Base-by-base conservation (phyloP, 2,888 invertebrate species). In the Encarsia formosa region DNA sequence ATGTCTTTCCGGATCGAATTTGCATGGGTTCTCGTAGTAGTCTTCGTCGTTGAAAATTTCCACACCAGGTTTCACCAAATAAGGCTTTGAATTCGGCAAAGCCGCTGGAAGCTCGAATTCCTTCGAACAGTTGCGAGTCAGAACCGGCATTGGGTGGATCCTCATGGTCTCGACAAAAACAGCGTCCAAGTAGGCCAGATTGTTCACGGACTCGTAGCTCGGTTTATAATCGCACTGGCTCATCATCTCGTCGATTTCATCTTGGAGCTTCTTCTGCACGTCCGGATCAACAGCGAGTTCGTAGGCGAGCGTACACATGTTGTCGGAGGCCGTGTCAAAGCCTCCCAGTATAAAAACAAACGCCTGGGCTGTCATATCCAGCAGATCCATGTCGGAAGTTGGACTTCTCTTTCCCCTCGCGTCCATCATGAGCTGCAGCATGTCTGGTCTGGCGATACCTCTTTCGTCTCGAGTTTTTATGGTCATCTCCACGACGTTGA, bases 51-150 rank as follows among this genome's bases (percentile, higher is more conserved):
- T 66, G 61, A 63, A 65, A 2, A 78, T 46, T 0, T 60, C 47
- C 8, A 61, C 61, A 2, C 73, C 76, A 19, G 63, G 59, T 23
- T 65, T 55, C 0, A 73, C 35, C 0, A 53, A 26, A 9, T 64
- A 61, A 0, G 64, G 59, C 32, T 59, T 55, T 1, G 20, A n/a
- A 0, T 59, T 63, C 1, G 65, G 59, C 13, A 63, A 5, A 0
- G 62, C 51, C 1, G 77, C 62, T 61, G 75, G 59, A 59, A 81
- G 61, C 22, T 76, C 75, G 53, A 78, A 81, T 0, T 71, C 58
- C 54, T 79, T 79, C 0, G 71, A 70, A 55, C 81, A 81, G 2
- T 71, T 58, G 54, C 83, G 71, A 56, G 82, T 82, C 56, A 75
- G 55, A 0, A 77, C 58, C 0, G 75, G 55, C 1, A 77, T 72